A percentile compares a stretch with the other conserved stretches of the same genome.
Conservation (phyloP, 1,140 invertebrate genomes). For the Branchinecta lynchi region DNA sequence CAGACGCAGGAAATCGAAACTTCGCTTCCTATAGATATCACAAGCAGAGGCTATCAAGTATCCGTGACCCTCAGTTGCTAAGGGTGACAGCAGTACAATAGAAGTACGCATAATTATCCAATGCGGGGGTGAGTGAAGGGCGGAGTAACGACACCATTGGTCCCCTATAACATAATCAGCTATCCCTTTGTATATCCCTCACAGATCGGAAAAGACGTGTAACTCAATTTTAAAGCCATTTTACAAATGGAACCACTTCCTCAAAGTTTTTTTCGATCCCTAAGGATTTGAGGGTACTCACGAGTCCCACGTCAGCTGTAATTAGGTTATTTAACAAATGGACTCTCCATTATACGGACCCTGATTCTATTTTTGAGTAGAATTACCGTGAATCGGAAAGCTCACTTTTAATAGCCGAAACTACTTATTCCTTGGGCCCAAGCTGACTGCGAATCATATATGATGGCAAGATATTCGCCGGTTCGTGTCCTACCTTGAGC, state of each 20-base stretch:
- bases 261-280: constrained; percentile 2
- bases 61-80: neutral
- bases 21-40: too few species aligned
- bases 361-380: too few species aligned
- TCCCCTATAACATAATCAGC: neutral
- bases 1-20: too few species aligned
- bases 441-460: too few species aligned
- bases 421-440: too few species aligned
- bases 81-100: neutral
- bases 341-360: neutral
- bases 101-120: neutral
- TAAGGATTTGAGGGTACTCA: neutral
- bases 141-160: neutral
- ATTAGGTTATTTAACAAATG: neutral
- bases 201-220: neutral
- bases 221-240: neutral
- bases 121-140: constrained; percentile 2
- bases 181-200: neutral
- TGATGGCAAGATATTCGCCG: too few species aligned
- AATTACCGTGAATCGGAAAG: too few species aligned
- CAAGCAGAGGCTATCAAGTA: too few species aligned
- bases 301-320: neutral
- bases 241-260: neutral
- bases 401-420: too few species aligned
- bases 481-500: too few species aligned